Evolutionary conservation across 1,140 invertebrate genomes (phyloP), one percentile per base, ranked within the genome.

Genomic region (Drosophila burlai): DNA sequence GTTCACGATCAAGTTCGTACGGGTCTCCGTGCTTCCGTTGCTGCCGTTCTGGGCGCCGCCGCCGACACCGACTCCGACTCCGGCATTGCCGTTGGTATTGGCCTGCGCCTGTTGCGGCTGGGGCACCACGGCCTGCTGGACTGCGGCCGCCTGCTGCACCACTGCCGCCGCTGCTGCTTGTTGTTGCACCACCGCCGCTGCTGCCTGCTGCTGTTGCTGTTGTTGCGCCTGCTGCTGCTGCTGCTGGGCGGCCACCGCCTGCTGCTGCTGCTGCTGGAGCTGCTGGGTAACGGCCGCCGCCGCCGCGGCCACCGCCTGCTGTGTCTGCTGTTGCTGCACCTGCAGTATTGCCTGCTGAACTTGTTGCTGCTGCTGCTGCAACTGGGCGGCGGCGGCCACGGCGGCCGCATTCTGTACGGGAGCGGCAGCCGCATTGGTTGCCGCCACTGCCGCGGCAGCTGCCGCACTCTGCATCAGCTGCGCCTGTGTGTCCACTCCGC

Each of bases 1-100:
- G 93, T 98, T 98, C 50, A 98, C 97, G 90, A 98, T 98, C 58
- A 98, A 94, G 94, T 98, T 98, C 65, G 96, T 96, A 75, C 92
- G 87, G 13, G 92, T 93, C 72, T 93, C 92, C 46, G 75, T 80
- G 67, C 81, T 82, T 29, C 92, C 92, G 72, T 93, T 93, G 80
- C 80, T 93, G 46, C 81, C 86, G 46, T 92, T 87, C 57, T 92
- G 91, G 80, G 66, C 7, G n/a, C 68, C 36, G 3, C 36, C 54
- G 31, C 52, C 57, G 15, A 36, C 55, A 9, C 24, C 45, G 29
- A 45, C 52, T 38, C 24, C 45, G 29, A 45, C 52, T 38, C 72
- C 78, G 11, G 83, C 67, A 57, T 87, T 89, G 50, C 79, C 84
- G 49, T 91, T 92, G 50, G 91, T 81, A 59, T 85, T 92, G 60